Base-by-base conservation (phyloP, 2,888 invertebrate genomes). In the Hydrotaea cyrtoneurina region DNA sequence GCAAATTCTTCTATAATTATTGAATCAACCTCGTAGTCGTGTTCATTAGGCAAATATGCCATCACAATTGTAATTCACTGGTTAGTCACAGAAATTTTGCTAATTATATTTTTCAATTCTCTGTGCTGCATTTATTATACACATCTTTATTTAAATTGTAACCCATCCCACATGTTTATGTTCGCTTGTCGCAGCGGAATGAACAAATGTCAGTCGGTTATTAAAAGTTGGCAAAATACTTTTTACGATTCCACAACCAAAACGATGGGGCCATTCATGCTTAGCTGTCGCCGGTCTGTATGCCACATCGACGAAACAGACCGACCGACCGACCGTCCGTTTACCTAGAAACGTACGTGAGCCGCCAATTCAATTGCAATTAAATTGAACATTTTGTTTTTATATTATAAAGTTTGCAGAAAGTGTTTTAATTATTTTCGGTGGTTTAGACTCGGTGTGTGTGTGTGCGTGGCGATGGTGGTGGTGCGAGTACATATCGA, bases 351-450 rank as follows among this genome's bases (percentile, higher is more conserved):
- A 46, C 15, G 46, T 69, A 15, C 23, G 46, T 46, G 23, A 19
- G 46, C 23, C 39, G 66, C 43, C 69, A 69, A 43, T 43, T 46
- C 43, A 69, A 69, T 69, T 69, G 46, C 19, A 69, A 69, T 69
- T 69, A 62, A n/a, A 15, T 62, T 43, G 17, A 13, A 69, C 23
- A 66, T 15, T 69, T 69, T 46, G 69, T 69, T 23, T 21, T 26
- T 15, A 7, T n/a, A n/a, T n/a, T n/a, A n/a, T n/a, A 26, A 15
- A 15, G 23, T 31, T 4, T 15, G 23, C 43, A 43, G 23, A 69
- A 69, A 69, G 43, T 69, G 46, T 69, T 69, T 69, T 69, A 69
- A 69, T 69, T 69, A 69, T 69, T 69, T 69, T 69, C 39, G 7
- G n/a, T n/a, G n/a, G n/a, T n/a, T n/a, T n/a, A n/a, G n/a, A 8